phyloP scores from a whole-genome alignment of 2,888 invertebrate species.

The Ischnus inquisitorius region DNA sequence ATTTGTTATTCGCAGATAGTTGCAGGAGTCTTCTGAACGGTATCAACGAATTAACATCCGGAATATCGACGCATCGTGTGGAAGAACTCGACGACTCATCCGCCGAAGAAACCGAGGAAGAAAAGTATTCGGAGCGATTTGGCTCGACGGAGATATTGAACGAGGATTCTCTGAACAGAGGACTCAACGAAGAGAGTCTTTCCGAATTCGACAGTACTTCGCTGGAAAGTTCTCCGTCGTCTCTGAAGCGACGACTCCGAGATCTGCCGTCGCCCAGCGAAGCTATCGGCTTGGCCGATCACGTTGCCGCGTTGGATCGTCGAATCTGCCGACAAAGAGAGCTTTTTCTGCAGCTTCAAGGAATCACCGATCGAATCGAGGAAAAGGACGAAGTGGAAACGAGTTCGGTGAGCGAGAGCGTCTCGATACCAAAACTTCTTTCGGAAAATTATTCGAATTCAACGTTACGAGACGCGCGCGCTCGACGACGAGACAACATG shows the following conservation, averaged over 20 bases:
- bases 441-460: not conserved
- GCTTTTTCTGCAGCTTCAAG: conserved; percentile 69
- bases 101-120: conserved; percentile 16
- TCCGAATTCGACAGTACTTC: conserved; percentile 58
- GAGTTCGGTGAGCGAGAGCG: conserved; percentile 14
- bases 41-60: conserved; percentile 48
- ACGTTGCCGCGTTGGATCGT: conserved; percentile 65
- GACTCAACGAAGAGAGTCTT: conserved; percentile 24
- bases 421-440: conserved; percentile 15
- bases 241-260: conserved; percentile 72
- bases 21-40: conserved; percentile 54
- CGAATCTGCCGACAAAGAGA: conserved; percentile 72
- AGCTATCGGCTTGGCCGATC: conserved; percentile 62
- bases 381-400: conserved; percentile 75
- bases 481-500: conserved; percentile 72
- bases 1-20: conserved; percentile 29
- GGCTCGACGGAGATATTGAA: not conserved
- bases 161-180: not conserved
- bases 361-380: conserved; percentile 72
- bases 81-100: conserved; percentile 8
- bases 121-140: conserved; percentile 17
- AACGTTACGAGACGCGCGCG: conserved; percentile 66
- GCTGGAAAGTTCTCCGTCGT: conserved; percentile 71
- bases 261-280: conserved; percentile 71
- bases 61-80: not conserved